A percentile compares a stretch with the other conserved stretches of the same genome.
Evolutionary conservation across 2,797 vertebrate species (phyloP).

Genomic region (Moxostoma hubbsi): DNA sequence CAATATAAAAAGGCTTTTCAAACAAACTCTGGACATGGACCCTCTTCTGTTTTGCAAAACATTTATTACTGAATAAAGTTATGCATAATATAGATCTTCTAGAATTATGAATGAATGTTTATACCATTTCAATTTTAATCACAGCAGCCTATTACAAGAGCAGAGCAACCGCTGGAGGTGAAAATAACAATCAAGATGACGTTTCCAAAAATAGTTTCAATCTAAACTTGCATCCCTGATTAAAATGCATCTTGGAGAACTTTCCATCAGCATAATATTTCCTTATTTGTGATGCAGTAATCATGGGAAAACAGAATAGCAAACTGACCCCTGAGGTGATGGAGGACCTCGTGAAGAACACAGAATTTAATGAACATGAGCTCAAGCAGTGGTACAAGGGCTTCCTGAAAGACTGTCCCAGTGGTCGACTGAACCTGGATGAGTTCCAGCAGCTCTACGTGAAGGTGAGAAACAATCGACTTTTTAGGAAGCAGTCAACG

Average conservation of each 20-base stretch:
- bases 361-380: slow-evolving; percentile 98
- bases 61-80: no score
- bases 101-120: no score
- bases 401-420: slow-evolving; percentile 99
- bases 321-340: slow-evolving; percentile 99
- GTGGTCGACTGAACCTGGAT: slow-evolving; percentile 94
- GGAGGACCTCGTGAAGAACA: slow-evolving; percentile 99
- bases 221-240: neutral
- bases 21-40: no score
- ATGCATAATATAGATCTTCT: no score
- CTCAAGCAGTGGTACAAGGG: slow-evolving; percentile 99
- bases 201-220: neutral
- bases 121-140: no score
- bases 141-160: no score
- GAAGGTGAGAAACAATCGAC: slow-evolving; percentile 81
- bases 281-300: slow-evolving; percentile 76
- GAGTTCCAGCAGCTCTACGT: slow-evolving; percentile 99
- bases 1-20: no score
- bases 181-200: no score
- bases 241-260: neutral
- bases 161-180: no score
- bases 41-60: no score
- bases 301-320: slow-evolving; percentile 99
- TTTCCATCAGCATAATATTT: neutral
- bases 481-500: neutral